Evolutionary conservation across 2,888 invertebrate species (phyloP).

Genomic region (Cheilosia soror): DNA sequence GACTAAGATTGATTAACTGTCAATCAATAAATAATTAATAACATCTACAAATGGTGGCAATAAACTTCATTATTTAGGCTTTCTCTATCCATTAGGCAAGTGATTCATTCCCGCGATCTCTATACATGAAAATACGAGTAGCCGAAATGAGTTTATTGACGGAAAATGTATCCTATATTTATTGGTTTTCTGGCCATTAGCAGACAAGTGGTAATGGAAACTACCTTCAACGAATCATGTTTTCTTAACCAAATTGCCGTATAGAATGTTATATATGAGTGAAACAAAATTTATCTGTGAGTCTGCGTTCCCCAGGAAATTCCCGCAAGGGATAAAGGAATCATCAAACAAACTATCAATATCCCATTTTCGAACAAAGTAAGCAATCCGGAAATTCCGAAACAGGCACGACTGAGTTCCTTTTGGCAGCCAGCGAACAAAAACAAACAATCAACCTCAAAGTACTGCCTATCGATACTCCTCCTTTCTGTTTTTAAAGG

Average conservation of each 20-base stretch:
- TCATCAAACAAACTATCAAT: constrained; percentile 50
- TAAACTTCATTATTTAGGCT: constrained; percentile 36
- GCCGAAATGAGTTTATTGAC: constrained; percentile 26
- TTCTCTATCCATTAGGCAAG: constrained; percentile 21
- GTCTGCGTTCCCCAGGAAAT: background rate
- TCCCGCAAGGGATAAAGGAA: constrained; percentile 16
- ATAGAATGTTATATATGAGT: constrained; percentile 16
- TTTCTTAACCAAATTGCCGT: constrained; percentile 20
- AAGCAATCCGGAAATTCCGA: constrained; percentile 69
- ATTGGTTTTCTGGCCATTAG: constrained; percentile 58
- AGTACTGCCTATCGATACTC: constrained; percentile 63
- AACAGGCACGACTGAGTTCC: constrained; percentile 59
- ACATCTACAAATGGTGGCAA: constrained; percentile 21
- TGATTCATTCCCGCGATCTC: constrained; percentile 25
- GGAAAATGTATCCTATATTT: constrained; percentile 6
- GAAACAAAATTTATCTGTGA: too few relatives aligned
- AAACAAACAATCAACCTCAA: constrained; percentile 74
- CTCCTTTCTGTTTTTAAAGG: constrained; percentile 31
- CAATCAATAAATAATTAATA: constrained; percentile 64
- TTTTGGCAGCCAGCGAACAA: constrained; percentile 48
- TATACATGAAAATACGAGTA: constrained; percentile 34
- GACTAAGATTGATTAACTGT: constrained; percentile 69
- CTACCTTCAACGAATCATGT: constrained; percentile 43
- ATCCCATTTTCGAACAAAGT: constrained; percentile 16
- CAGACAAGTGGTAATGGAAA: constrained; percentile 67